Conservation (phyloP, 2,888 invertebrate species). For the Cyaniris semiargus region DNA sequence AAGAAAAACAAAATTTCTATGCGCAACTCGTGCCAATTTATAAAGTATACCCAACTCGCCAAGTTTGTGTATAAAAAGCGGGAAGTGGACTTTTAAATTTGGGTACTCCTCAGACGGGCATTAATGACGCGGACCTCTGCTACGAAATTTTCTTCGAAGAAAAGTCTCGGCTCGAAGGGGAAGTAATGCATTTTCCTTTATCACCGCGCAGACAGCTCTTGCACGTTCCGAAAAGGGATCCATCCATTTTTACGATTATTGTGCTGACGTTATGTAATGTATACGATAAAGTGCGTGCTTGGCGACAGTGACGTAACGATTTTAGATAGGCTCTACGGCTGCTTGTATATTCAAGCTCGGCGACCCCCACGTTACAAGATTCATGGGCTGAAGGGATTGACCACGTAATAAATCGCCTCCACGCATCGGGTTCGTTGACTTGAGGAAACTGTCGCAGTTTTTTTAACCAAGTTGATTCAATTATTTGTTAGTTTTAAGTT, state of each 20-base stretch:
- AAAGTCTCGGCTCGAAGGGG: conserved; percentile 63
- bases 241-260: conserved; percentile 76
- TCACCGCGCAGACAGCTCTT: conserved; percentile 73
- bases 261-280: conserved; percentile 54
- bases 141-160: conserved; percentile 69
- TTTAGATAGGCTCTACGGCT: neutral
- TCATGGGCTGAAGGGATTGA: conserved; percentile 1
- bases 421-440: neutral
- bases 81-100: conserved; percentile 69
- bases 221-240: conserved; percentile 68
- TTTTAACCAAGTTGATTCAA: too few relatives aligned
- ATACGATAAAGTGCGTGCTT: conserved; percentile 5
- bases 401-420: neutral
- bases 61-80: conserved; percentile 55
- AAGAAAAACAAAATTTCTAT: conserved; percentile 21
- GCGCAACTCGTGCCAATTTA: conserved; percentile 29
- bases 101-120: conserved; percentile 60
- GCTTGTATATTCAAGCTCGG: conserved; percentile 5
- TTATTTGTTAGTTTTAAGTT: neutral
- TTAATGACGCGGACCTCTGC: conserved; percentile 72
- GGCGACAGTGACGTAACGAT: conserved; percentile 20
- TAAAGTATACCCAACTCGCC: conserved; percentile 33
- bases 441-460: neutral
- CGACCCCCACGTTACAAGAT: conserved; percentile 5
- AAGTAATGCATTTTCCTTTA: conserved; percentile 80